Conservation (phyloP, 2,888 invertebrate genomes). For the Temnothorax rugatulus region DNA sequence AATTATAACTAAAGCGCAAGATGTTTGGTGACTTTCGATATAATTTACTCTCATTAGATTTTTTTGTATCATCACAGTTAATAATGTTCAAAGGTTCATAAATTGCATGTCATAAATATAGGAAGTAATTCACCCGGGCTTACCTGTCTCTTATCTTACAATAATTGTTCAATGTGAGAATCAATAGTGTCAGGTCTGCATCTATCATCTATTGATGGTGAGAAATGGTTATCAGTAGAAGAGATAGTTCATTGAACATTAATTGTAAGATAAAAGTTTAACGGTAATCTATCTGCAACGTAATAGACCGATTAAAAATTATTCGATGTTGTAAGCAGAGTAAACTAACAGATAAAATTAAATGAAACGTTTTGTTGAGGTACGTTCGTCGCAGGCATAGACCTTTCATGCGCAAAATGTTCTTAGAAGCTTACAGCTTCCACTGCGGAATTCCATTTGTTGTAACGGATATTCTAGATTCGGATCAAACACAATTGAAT, state of each 20-base stretch:
- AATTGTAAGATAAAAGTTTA: neutral
- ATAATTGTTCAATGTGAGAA: constrained; percentile 4
- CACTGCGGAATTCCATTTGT: neutral
- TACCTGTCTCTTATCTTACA: constrained; percentile 8
- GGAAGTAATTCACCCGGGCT: neutral
- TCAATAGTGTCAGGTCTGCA: neutral
- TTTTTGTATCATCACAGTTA: neutral
- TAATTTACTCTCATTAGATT: neutral
- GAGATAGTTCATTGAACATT: neutral
- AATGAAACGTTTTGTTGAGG: neutral
- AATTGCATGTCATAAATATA: constrained; percentile 3
- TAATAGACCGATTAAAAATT: neutral
- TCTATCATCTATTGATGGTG: neutral
- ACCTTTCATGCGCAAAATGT: neutral
- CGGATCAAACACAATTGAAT: neutral
- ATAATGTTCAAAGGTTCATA: neutral
- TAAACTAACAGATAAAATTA: neutral
- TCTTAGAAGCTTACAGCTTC: neutral
- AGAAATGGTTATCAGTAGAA: neutral
- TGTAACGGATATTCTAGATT: neutral
- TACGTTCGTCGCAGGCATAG: neutral
- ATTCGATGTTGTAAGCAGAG: neutral
- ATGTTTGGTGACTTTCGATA: neutral
- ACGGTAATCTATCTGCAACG: neutral
- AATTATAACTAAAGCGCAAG: constrained; percentile 6